Evolutionary conservation across 2,888 invertebrate species (phyloP).

Genomic region (Trachelus iudaicus): DNA sequence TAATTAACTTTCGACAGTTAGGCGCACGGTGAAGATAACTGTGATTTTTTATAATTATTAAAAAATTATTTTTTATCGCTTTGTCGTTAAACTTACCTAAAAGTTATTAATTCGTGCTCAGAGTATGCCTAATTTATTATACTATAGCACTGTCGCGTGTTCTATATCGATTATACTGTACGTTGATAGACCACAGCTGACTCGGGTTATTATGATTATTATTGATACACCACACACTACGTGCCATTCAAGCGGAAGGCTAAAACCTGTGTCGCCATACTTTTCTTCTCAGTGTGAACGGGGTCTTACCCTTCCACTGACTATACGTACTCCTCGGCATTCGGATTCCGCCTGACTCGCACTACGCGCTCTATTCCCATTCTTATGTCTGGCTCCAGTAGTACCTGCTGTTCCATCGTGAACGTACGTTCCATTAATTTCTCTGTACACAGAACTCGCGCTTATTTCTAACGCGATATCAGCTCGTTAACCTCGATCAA

Average conservation of each 20-base stretch:
- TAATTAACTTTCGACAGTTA: background rate
- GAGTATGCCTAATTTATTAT: background rate
- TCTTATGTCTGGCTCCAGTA: background rate
- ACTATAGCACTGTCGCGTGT: background rate
- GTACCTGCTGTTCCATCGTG: background rate
- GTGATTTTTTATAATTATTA: background rate
- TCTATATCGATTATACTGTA: background rate
- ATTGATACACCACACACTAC: background rate
- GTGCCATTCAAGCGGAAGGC: background rate
- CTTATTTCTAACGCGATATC: background rate
- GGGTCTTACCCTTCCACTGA: background rate
- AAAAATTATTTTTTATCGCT: no score
- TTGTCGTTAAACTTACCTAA: background rate
- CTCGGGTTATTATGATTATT: background rate
- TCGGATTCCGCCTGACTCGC: slow-evolving; percentile 3
- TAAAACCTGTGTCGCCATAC: background rate
- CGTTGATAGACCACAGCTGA: background rate
- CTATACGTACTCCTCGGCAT: slow-evolving; percentile 6
- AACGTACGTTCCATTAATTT: background rate
- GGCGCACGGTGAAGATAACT: background rate
- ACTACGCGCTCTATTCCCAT: slow-evolving; percentile 4
- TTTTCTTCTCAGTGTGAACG: background rate
- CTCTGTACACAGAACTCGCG: background rate
- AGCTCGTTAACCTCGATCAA: background rate
- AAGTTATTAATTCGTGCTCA: background rate